Conservation (phyloP, 2,888 invertebrate genomes). For the Ophion obscuratus region DNA sequence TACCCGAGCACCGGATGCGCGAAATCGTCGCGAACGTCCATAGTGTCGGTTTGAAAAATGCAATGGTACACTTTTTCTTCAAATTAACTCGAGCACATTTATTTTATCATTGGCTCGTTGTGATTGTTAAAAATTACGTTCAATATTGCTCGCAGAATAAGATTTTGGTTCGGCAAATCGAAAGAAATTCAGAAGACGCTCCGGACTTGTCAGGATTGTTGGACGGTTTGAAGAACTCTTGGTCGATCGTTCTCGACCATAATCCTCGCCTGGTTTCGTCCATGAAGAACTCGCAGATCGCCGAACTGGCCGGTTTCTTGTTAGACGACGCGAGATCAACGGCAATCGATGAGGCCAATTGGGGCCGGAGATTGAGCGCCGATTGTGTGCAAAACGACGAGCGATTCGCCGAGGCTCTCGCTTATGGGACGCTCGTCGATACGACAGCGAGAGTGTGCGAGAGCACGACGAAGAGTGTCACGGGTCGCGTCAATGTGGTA, state of each 20-base stretch:
- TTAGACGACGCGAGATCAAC: slow-evolving; percentile 68
- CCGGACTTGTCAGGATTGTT: slow-evolving; percentile 67
- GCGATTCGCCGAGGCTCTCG: slow-evolving; percentile 70
- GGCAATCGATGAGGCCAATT: slow-evolving; percentile 62
- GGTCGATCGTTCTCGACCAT: slow-evolving; percentile 73
- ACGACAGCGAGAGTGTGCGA: slow-evolving; percentile 60
- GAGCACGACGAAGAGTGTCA: slow-evolving; percentile 68
- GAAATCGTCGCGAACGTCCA: slow-evolving; percentile 70
- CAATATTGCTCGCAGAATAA: slow-evolving; percentile 72
- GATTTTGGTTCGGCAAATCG: slow-evolving; percentile 70
- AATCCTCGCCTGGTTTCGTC: slow-evolving; percentile 70
- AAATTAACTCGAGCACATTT: neutral
- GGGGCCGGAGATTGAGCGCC: slow-evolving; percentile 67
- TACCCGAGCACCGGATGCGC: slow-evolving; percentile 72
- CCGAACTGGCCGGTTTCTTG: slow-evolving; percentile 70
- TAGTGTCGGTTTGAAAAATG: slow-evolving; percentile 67
- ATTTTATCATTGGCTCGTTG: neutral
- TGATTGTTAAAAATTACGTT: neutral
- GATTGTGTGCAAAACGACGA: slow-evolving; percentile 72
- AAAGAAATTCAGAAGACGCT: slow-evolving; percentile 43
- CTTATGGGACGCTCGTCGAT: slow-evolving; percentile 68
- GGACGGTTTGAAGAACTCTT: slow-evolving; percentile 71
- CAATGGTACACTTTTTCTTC: slow-evolving; percentile 72
- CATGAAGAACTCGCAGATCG: slow-evolving; percentile 72
- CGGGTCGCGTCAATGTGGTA: slow-evolving; percentile 70